Base-by-base conservation (phyloP, 2,113 vertebrate genomes). In the Amphiprion percula region DNA sequence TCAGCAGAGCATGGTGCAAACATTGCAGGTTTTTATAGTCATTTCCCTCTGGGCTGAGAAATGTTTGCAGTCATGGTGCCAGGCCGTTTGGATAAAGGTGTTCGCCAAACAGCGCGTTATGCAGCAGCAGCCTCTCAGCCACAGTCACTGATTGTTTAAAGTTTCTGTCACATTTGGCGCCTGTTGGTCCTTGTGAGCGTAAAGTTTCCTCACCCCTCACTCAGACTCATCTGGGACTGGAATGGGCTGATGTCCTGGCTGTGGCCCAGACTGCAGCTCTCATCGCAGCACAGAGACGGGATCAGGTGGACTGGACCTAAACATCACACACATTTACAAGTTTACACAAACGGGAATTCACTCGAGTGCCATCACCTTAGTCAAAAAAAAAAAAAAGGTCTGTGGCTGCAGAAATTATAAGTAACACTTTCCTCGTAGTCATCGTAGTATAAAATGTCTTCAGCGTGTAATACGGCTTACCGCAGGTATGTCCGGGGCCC, bases 301-400 rank as follows among this genome's bases (percentile, higher is more conserved):
- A 97, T 96, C 91, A 98, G 74, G 55, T 97, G 97, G 54, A 97
- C 94, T 0, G 97, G 96, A 62, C 96, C 98, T 99, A 83, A 44
- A 82, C 4, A 28, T 26, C 21, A 41, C 50, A 78, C 64, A 83
- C 53, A 14, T 4, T 14, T 7, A 54, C 65, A 55, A 17, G 15
- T 56, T 19, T 10, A 69, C 39, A 49, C 24, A 71, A 28, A 65
- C 14, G 19, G 16, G 14, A 17, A 19, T 6, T 50, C 19, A 50
- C 49, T 15, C 17, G n/a, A 19, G 6, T 50, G 49, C 16, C 19
- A n/a, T 19, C 8, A n/a, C 49, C 16, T 12, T 19, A 23, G 52
- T 11, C 8, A 11, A 26, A 26, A 26, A 26, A 26, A 21, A 21
- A 21, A 23, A 54, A 23, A 11, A 7, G 9, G 1, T 19, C 47